Evolutionary conservation across 1,140 invertebrate genomes (phyloP), one percentile per base, ranked within the genome.

Genomic region (Drosophila bocqueti): DNA sequence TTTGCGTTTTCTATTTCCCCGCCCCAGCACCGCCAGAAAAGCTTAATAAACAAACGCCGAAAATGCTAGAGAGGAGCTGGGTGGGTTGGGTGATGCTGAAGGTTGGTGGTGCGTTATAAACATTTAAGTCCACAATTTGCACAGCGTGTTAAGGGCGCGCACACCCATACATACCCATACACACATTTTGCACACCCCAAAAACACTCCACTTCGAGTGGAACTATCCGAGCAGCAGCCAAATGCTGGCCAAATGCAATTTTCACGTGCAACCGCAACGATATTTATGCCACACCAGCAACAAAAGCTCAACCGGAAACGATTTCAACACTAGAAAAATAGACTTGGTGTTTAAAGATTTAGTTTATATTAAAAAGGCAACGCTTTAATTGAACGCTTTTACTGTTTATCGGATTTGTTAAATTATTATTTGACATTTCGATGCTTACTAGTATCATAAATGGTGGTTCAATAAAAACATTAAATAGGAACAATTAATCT

Each of bases 41-140:
- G 84, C 84, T 89, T 89, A 89, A 89, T 89, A 89, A 89, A 89
- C 81, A 89, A 89, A 85, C 85, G 81, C 52, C 74, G 68, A 87
- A 79, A 83, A 84, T 84, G 85, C 69, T 63, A 26, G 45, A 46
- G 52, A 47, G 42, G 29, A 29, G 24, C 47, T 26, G 36, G 31
- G 63, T 49, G 46, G 43, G 36, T 26, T 26, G 59, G 62, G 16
- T 31, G 38, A 26, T 43, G 65, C 43, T 55, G 34, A 55, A 68
- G 59, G 58, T 81, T 62, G 74, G 76, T 43, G 62, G 60, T 69
- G 71, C 71, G 76, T 83, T 76, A 90, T 85, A 90, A 90, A 85
- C 85, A 90, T 90, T 90, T 90, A 90, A 90, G 85, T 90, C 78
- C 85, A 90, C 85, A 90, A 90, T 90, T 90, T 90, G 85, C 81